These are phyloP conservation scores for Elgonia sp. DNA, from an alignment of 2,888 invertebrate species.

Conservation along the genomic window DNA sequence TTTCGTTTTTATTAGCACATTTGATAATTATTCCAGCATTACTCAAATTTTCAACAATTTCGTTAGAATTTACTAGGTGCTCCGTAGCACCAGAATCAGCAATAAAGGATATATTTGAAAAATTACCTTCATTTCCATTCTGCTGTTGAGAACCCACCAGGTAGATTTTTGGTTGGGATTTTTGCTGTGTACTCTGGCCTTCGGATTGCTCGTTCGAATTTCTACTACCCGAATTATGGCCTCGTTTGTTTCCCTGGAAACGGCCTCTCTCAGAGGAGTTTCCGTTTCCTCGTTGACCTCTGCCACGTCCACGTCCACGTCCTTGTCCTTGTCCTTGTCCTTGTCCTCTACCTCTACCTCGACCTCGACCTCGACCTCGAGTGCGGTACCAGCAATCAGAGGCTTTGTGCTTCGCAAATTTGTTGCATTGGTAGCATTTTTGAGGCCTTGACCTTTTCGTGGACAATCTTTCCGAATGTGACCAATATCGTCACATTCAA, in stretches of 20 bases:
- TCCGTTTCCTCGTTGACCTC: too few species aligned
- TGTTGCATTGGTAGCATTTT: slow-evolving; percentile 21
- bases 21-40: slow-evolving; percentile 10
- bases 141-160: too few species aligned
- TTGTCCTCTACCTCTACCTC: not conserved
- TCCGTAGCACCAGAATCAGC: slow-evolving; percentile 24
- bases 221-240: too few species aligned
- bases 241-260: too few species aligned
- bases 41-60: not conserved
- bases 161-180: too few species aligned
- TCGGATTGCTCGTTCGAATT: too few species aligned
- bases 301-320: not conserved
- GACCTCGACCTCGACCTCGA: not conserved
- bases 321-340: not conserved
- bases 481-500: slow-evolving; percentile 16
- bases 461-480: slow-evolving; percentile 9
- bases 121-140: too few species aligned
- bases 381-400: not conserved
- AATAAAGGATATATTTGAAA: not conserved
- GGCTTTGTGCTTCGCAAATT: slow-evolving; percentile 13
- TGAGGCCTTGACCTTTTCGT: slow-evolving; percentile 7
- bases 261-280: too few species aligned
- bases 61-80: not conserved
- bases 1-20: slow-evolving; percentile 32
- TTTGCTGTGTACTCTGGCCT: too few species aligned